Percentiles rank a stretch among this genome's conserved stretches.
These are phyloP conservation scores for Drosophila maculinotata DNA, from an alignment of 2,888 invertebrate species.

Conservation along the genomic window DNA sequence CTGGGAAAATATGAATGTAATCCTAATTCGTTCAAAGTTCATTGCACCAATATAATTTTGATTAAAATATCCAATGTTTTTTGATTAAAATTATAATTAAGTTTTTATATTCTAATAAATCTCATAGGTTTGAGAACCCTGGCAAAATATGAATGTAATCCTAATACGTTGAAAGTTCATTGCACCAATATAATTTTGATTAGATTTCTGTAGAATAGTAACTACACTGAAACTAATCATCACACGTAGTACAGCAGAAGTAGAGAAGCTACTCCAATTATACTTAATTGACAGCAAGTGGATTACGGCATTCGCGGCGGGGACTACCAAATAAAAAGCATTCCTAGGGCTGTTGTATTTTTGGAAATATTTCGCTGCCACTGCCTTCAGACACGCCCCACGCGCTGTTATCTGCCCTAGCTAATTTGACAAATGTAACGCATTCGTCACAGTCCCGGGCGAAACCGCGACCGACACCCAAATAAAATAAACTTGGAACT, in stretches of 20 bases:
- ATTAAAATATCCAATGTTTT: too few species aligned
- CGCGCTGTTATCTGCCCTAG: conserved; percentile 44
- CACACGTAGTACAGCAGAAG: conserved; percentile 23
- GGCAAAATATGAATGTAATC: neutral
- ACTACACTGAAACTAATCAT: conserved; percentile 13
- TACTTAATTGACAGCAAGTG: conserved; percentile 62
- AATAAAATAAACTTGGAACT: neutral
- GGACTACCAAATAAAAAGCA: conserved; percentile 12
- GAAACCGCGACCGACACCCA: conserved; percentile 4
- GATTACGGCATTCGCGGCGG: conserved; percentile 66
- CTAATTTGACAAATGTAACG: conserved; percentile 76
- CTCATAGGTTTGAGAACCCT: too few species aligned
- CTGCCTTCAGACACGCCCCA: conserved; percentile 31
- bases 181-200: conserved; percentile 5
- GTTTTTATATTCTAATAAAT: too few species aligned
- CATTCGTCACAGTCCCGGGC: conserved; percentile 62
- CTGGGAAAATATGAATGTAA: neutral
- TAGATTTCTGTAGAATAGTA: too few species aligned
- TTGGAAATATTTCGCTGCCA: too few species aligned
- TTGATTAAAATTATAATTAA: too few species aligned
- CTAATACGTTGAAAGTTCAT: conserved; percentile 6
- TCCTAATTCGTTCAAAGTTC: conserved; percentile 5
- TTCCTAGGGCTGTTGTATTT: neutral
- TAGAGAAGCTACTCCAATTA: conserved; percentile 47
- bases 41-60: conserved; percentile 6